phyloP scores from a whole-genome alignment of 2,797 vertebrate species.

The Propithecus deckenii region DNA sequence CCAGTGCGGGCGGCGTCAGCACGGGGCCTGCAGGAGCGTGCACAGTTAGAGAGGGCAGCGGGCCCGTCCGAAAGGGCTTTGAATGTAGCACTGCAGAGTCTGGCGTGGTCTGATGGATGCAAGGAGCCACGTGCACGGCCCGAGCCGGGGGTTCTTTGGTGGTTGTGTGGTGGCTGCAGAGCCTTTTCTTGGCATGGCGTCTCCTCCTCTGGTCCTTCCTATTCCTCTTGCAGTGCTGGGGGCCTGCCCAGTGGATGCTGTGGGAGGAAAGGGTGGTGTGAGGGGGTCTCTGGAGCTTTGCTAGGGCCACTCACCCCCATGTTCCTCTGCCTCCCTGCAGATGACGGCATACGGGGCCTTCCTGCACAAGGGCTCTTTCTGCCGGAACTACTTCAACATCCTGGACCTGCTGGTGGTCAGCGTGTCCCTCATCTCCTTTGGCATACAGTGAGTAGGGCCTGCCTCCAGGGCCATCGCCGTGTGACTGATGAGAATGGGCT shows the following conservation, averaged over 20 bases:
- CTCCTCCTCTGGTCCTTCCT: not conserved
- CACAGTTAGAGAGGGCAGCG: not conserved
- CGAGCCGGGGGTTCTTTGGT: not conserved
- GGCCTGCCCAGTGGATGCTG: not conserved
- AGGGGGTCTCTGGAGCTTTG: not conserved
- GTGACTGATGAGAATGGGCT: not conserved
- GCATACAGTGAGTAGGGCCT: conserved; percentile 95
- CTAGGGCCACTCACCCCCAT: conserved; percentile 65
- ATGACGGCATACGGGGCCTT: conserved; percentile 99
- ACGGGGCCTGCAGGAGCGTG: not conserved
- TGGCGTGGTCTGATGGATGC: not conserved
- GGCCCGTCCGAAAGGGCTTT: not conserved
- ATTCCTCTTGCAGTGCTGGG: not conserved
- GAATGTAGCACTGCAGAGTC: not conserved
- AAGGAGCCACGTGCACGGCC: not conserved
- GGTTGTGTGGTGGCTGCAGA: not conserved
- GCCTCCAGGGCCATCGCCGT: not conserved
- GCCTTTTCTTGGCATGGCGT: not conserved
- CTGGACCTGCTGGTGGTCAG: conserved; percentile 99
- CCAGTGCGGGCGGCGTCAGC: not conserved
- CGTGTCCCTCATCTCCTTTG: conserved; percentile 99
- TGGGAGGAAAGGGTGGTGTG: not conserved
- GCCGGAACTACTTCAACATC: conserved; percentile 99
- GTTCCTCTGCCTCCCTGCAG: conserved; percentile 84
- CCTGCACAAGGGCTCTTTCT: conserved; percentile 99